Evolutionary conservation across 2,797 vertebrate genomes (phyloP).

Genomic region (Sphaeramia orbicularis): DNA sequence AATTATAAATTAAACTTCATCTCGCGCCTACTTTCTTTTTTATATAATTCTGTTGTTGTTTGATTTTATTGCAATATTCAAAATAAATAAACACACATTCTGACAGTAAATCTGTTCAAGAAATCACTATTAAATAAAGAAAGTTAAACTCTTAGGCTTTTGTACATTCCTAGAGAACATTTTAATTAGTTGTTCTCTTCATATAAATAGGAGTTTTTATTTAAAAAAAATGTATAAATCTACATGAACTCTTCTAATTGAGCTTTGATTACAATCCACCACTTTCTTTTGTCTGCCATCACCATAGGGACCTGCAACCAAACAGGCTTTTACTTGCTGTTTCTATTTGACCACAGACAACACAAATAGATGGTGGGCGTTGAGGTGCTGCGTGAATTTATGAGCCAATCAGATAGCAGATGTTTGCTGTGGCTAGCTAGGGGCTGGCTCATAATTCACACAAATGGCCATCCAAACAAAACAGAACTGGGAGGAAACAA

Average conservation of each 20-base stretch:
- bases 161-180: too few relatives aligned
- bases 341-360: slow-evolving; percentile 64
- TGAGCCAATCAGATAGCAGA: slow-evolving; percentile 79
- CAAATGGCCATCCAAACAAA: slow-evolving; percentile 63
- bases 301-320: slow-evolving; percentile 39
- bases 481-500: slow-evolving; percentile 55
- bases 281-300: slow-evolving; percentile 31
- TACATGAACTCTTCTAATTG: slow-evolving; percentile 7
- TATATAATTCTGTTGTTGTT: too few relatives aligned
- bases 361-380: slow-evolving; percentile 61
- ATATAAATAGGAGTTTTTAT: too few relatives aligned
- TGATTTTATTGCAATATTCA: too few relatives aligned
- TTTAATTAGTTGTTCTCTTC: too few relatives aligned
- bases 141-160: too few relatives aligned
- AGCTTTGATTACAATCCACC: slow-evolving; percentile 38
- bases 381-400: slow-evolving; percentile 69
- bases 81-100: too few relatives aligned
- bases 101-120: too few relatives aligned
- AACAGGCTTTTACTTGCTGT: slow-evolving; percentile 48
- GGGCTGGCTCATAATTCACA: slow-evolving; percentile 76
- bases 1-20: too few relatives aligned
- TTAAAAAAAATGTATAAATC: too few relatives aligned
- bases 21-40: too few relatives aligned
- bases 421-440: slow-evolving; percentile 73
- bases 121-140: too few relatives aligned